phyloP scores from a whole-genome alignment of 2,113 vertebrate genomes.

The Suncus etruscus region DNA sequence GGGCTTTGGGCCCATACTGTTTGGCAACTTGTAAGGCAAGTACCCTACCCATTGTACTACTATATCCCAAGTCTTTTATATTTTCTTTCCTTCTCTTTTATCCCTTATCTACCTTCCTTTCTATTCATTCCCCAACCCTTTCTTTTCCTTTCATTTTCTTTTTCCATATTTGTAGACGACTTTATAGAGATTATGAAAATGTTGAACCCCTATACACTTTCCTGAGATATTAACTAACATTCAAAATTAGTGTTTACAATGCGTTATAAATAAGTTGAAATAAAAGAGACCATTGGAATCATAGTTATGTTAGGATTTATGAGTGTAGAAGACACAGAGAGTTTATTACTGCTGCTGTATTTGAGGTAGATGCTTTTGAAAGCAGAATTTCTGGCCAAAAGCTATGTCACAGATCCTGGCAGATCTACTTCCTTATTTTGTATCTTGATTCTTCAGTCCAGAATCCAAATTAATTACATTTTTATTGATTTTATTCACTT shows the following conservation, averaged over 20 bases:
- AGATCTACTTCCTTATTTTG: slow-evolving; percentile 76
- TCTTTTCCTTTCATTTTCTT: no score
- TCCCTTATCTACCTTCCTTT: no score
- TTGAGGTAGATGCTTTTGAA: slow-evolving; percentile 73
- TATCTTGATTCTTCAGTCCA: slow-evolving; percentile 67
- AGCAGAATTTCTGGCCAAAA: slow-evolving; percentile 81
- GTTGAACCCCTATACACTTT: slow-evolving; percentile 55
- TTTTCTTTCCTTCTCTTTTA: background rate
- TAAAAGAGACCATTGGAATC: slow-evolving; percentile 54
- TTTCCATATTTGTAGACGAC: no score
- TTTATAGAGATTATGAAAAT: slow-evolving; percentile 49
- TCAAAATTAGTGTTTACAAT: slow-evolving; percentile 70
- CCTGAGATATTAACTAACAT: slow-evolving; percentile 74
- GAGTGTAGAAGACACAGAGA: slow-evolving; percentile 60
- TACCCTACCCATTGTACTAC: background rate
- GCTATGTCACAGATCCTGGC: slow-evolving; percentile 77
- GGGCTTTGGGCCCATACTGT: no score
- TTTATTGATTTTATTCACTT: slow-evolving; percentile 80
- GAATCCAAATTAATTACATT: slow-evolving; percentile 81
- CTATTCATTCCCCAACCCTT: no score
- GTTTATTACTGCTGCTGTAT: slow-evolving; percentile 70
- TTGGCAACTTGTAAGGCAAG: background rate
- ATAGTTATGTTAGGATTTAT: slow-evolving; percentile 65
- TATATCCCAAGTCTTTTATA: background rate
- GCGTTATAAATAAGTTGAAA: slow-evolving; percentile 65